These are phyloP conservation scores for Oligia latruncula DNA, from an alignment of 2,888 invertebrate genomes.

Conservation along the genomic window DNA sequence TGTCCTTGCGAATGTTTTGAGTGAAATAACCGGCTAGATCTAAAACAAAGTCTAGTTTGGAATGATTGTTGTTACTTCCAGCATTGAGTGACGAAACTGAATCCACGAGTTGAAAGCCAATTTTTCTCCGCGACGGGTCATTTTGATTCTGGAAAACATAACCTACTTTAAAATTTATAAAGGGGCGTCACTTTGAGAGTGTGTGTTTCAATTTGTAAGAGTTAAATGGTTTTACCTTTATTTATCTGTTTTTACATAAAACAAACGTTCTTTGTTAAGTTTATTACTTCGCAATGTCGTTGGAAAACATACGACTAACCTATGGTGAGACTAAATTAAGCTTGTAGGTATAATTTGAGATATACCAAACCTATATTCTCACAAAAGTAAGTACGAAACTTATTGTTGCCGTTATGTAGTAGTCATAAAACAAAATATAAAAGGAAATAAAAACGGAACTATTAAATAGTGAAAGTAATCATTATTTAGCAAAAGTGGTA, in stretches of 20 bases:
- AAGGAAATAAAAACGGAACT: constrained; percentile 2
- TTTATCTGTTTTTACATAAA: background rate
- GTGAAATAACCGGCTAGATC: constrained; percentile 7
- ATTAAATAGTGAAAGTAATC: background rate
- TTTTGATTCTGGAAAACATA: constrained; percentile 52
- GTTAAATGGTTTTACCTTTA: background rate
- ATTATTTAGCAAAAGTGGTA: background rate
- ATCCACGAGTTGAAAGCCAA: constrained; percentile 6
- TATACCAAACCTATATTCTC: background rate
- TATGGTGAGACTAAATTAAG: background rate
- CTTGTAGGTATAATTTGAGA: background rate
- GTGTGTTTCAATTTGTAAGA: background rate
- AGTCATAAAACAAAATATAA: background rate
- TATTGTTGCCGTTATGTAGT: background rate
- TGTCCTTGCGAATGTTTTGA: background rate
- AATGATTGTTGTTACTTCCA: background rate
- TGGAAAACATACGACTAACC: background rate
- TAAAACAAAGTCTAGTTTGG: constrained; percentile 3
- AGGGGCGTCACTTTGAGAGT: background rate
- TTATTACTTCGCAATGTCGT: background rate
- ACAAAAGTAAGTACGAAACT: background rate
- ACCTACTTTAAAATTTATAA: constrained; percentile 34
- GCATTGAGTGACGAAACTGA: constrained; percentile 1
- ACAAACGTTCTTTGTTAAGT: background rate
- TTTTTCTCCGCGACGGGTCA: constrained; percentile 9